Conservation (phyloP, 1,140 invertebrate species). For the Medauroidea extradentata region DNA sequence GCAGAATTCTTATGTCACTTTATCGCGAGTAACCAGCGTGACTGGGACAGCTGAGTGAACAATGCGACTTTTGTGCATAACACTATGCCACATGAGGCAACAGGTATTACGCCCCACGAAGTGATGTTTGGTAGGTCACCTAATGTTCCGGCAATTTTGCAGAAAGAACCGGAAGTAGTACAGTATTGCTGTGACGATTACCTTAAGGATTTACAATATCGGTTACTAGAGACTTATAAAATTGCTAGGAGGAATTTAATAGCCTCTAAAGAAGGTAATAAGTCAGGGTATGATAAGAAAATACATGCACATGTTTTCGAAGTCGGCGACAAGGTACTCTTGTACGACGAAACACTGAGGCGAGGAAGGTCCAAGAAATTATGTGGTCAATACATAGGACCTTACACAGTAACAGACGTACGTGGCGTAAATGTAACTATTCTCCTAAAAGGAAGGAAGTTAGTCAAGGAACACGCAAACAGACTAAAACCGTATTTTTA, state of each 20-base stretch:
- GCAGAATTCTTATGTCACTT: constrained; percentile 3
- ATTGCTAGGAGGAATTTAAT: background rate
- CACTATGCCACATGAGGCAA: constrained; percentile 29
- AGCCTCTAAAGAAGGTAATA: background rate
- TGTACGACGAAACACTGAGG: background rate
- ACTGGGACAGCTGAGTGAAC: constrained; percentile 33
- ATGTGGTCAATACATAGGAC: background rate
- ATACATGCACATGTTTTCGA: background rate
- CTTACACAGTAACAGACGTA: background rate
- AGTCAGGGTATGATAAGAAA: background rate
- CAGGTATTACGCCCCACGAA: constrained; percentile 31
- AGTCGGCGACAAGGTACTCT: background rate
- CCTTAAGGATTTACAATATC: background rate
- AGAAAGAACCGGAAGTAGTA: background rate
- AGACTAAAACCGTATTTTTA: background rate
- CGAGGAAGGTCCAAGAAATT: constrained; percentile 1
- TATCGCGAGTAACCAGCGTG: constrained; percentile 21
- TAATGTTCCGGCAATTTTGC: constrained; percentile 15
- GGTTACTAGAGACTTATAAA: no score
- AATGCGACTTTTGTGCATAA: constrained; percentile 26
- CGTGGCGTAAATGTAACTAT: background rate
- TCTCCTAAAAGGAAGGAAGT: background rate
- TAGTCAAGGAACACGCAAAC: background rate
- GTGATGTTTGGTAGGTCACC: constrained; percentile 31
- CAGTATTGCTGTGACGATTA: background rate